Evolutionary conservation across 2,888 invertebrate species (phyloP).

Genomic region (Lysandra coridon): DNA sequence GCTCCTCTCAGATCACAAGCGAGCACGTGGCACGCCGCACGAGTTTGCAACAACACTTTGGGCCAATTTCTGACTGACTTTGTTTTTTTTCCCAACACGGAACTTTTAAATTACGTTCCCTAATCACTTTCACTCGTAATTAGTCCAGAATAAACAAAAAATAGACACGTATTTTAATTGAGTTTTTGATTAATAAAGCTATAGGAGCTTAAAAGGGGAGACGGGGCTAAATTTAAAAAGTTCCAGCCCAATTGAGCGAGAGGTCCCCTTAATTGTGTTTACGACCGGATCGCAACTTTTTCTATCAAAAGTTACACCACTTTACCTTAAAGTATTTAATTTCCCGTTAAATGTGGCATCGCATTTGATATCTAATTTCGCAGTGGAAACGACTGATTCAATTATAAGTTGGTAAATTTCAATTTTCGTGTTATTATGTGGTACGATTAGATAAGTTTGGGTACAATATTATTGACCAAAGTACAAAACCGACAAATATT

Average conservation of each 20-base stretch:
- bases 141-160: conserved; percentile 27
- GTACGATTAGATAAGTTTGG: background rate
- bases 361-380: conserved; percentile 33
- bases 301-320: conserved; percentile 48
- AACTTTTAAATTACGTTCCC: background rate
- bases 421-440: background rate
- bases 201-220: conserved; percentile 47
- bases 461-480: background rate
- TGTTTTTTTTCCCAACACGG: background rate
- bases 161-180: conserved; percentile 37
- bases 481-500: background rate
- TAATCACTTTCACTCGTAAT: conserved; percentile 30
- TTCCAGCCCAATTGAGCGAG: conserved; percentile 58
- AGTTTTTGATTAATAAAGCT: conserved; percentile 60
- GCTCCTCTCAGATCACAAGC: background rate
- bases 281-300: conserved; percentile 68
- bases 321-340: conserved; percentile 40
- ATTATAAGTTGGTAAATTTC: background rate
- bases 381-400: conserved; percentile 31
- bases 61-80: background rate
- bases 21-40: background rate
- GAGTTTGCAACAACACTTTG: background rate
- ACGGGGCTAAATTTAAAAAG: conserved; percentile 56
- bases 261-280: conserved; percentile 67
- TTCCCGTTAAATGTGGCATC: conserved; percentile 41